Conservation (phyloP, 2,888 invertebrate genomes). For the Acronicta alni region DNA sequence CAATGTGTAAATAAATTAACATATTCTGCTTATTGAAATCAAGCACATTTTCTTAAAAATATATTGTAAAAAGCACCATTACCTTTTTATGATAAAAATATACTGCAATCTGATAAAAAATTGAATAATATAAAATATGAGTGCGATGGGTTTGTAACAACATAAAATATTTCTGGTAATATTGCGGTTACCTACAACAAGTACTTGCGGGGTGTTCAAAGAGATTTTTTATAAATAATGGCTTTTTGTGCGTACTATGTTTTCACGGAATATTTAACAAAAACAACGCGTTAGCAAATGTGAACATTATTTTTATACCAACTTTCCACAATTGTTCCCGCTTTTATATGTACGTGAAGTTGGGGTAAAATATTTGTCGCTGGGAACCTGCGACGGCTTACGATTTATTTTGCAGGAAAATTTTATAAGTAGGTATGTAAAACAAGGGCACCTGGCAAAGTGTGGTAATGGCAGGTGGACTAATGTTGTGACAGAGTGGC, state of each 20-base stretch:
- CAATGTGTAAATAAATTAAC: too few species aligned
- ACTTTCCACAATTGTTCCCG: slow-evolving; percentile 52
- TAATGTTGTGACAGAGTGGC: too few species aligned
- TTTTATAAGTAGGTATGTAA: slow-evolving; percentile 1
- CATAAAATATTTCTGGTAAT: slow-evolving; percentile 80
- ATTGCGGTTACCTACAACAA: slow-evolving; percentile 80
- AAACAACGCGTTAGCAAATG: slow-evolving; percentile 49
- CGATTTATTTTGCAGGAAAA: slow-evolving; percentile 10
- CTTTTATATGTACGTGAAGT: slow-evolving; percentile 63
- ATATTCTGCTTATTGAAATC: too few species aligned
- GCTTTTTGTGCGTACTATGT: slow-evolving; percentile 60
- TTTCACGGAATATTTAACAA: slow-evolving; percentile 63
- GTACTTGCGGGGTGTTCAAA: slow-evolving; percentile 74
- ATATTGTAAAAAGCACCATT: slow-evolving; percentile 16
- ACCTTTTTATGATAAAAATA: slow-evolving; percentile 64
- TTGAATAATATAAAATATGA: slow-evolving; percentile 69
- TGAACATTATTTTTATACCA: slow-evolving; percentile 47
- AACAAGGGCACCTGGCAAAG: too few species aligned
- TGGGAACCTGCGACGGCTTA: slow-evolving; percentile 22
- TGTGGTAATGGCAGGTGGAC: too few species aligned
- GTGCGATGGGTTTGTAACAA: slow-evolving; percentile 73
- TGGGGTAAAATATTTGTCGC: slow-evolving; percentile 51
- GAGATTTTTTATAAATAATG: slow-evolving; percentile 78
- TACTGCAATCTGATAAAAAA: slow-evolving; percentile 67
- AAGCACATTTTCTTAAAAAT: too few species aligned